Evolutionary conservation across 2,888 invertebrate species (phyloP), one percentile per base, ranked within the genome.

Genomic region (Trissolcus brochymenae): DNA sequence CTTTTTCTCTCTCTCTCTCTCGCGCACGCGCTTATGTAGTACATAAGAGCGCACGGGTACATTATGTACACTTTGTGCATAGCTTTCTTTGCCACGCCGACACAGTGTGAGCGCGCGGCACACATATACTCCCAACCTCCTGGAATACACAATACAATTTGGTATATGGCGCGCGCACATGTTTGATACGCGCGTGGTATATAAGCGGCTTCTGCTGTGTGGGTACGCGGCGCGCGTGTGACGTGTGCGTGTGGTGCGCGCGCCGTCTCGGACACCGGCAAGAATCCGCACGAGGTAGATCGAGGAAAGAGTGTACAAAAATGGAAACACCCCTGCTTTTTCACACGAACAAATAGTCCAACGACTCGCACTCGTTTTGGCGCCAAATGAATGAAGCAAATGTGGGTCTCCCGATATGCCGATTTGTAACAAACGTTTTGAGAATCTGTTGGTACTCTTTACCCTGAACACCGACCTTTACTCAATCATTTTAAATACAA

Each of bases 21-120:
- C 81, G 21, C 55, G 25, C 60, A 54, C 65, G 81, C 76, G 80
- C 81, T 80, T 82, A 82, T 83, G 77, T 82, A 83, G 67, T 82
- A 85, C 59, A 82, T 82, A 84, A 75, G 62, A 7, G 35, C 56
- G 62, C 70, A 79, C 76, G 78, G 75, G 79, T 81, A 83, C 65
- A 81, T 82, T 81, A 82, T 84, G 55, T 84, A 81, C 79, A 51
- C 43, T 43, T 40, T 62, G 80, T 76, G 80, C 75, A 81, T 81
- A 80, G 79, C 76, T 80, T 72, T 55, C 80, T 79, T 75, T 67
- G 65, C 79, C 55, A 57, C 78, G 71, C 70, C 65, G 76, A 66
- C 70, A 66, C 74, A 73, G 65, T 50, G 56, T 17, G 4, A 11
- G 19, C 2, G 19, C 19, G 19, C 2, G 1, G 19, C 7, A 35